A percentile compares a stretch with the other conserved stretches of the same genome.
These are phyloP conservation scores for Stichopus horrens DNA, from an alignment of 53 echinoderm and acorn worm species.

Conservation along the genomic window DNA sequence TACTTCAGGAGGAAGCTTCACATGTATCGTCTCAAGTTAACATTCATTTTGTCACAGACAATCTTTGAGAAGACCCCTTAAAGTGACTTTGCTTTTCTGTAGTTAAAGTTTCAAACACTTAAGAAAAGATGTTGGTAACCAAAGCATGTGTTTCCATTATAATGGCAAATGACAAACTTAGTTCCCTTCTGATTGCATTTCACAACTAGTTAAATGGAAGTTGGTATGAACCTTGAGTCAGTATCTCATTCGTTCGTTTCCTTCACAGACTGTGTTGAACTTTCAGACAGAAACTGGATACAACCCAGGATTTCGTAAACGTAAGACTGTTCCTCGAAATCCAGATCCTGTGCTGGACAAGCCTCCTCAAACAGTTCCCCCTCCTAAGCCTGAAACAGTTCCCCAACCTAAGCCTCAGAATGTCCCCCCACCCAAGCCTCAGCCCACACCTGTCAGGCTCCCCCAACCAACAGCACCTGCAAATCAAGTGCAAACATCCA, in stretches of 20 bases:
- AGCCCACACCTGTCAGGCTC: neutral
- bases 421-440: conserved; percentile 37
- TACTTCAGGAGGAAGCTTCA: neutral
- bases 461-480: conserved; percentile 14
- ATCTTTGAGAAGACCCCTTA: too few relatives aligned
- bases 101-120: too few relatives aligned
- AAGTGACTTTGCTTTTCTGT: too few relatives aligned
- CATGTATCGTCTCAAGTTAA: too few relatives aligned
- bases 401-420: conserved; percentile 30
- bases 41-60: too few relatives aligned
- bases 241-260: neutral
- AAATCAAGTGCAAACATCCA: neutral
- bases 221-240: too few relatives aligned
- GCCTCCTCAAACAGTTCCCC: conserved; percentile 11
- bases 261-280: conserved; percentile 66
- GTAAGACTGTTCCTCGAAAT: conserved; percentile 3
- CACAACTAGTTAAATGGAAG: too few relatives aligned
- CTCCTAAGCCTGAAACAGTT: conserved; percentile 32
- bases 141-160: too few relatives aligned
- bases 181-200: too few relatives aligned
- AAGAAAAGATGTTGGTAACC: too few relatives aligned
- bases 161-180: too few relatives aligned
- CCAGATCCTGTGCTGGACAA: conserved; percentile 1
- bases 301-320: conserved; percentile 53
- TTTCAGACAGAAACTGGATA: conserved; percentile 81